Base-by-base conservation (phyloP, 2,797 vertebrate species). In the Dromococcyx pavoninus region DNA sequence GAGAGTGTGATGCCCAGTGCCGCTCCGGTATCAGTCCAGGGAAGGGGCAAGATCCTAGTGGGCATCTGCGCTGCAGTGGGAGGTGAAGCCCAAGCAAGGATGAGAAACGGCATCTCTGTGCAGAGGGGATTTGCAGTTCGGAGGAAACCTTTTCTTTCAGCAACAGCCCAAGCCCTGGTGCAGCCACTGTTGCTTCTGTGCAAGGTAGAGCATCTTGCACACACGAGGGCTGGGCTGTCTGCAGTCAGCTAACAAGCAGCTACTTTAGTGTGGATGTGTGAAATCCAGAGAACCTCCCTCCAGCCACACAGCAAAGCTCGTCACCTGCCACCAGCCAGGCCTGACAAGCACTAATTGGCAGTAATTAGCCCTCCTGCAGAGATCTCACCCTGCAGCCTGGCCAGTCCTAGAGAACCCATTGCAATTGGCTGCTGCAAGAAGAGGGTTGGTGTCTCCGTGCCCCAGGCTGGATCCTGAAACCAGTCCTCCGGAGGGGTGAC, bases 41-140 rank as follows among this genome's bases (percentile, higher is more conserved):
- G 17, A 88, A 61, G 22, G 33, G 13, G 5, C 3, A 3, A 73
- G 18, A 57, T 61, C 24, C 61, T 3, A 0, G 10, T 2, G 6
- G 11, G 12, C 0, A 0, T 27, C n/a, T 23, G 16, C 37, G 28
- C 56, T 66, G 61, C 9, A 8, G 37, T 24, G 32, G 22, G 33
- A 65, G 19, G n/a, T 1, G 0, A 77, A 80, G 51, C 28, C 41
- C 70, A 15, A 50, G 41, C n/a, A 79, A 83, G 69, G 32, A 27
- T 66, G 61, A 86, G 69, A 69, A 83, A 32, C 27, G 83, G 51
- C 70, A 58, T 44, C 28, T 70, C 61, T 46, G 51, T 4, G 6
- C 73, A 32, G 25, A 0, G 3, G 15, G 7, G 24, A 39, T 86
- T 69, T 48, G 17, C 43, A 44, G 30, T 41, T 60, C 13, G 5